phyloP scores from a whole-genome alignment of 2,113 vertebrate genomes.

The Anarrhichthys ocellatus region DNA sequence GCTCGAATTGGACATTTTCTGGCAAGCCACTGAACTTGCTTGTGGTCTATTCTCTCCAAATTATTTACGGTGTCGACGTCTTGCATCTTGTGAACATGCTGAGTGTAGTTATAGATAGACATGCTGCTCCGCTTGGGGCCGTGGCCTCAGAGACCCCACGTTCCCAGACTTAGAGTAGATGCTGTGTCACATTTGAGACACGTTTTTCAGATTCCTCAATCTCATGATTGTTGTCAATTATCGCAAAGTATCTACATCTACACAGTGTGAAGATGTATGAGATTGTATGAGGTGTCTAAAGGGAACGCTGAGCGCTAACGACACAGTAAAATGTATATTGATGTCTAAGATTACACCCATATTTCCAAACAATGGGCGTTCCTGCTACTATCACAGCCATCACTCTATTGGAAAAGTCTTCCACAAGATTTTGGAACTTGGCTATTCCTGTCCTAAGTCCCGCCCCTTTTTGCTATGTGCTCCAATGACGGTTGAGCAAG shows the following conservation, averaged over 20 bases:
- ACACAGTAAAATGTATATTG: too few species aligned
- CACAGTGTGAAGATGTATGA: too few species aligned
- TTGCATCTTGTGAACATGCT: slow-evolving; percentile 12
- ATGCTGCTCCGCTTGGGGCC: neutral
- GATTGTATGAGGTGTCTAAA: too few species aligned
- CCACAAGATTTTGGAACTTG: too few species aligned
- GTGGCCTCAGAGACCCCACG: neutral
- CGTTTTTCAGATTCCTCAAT: neutral
- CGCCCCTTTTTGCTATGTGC: too few species aligned
- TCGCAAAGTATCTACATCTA: neutral
- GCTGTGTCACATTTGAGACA: neutral
- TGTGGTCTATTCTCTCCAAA: slow-evolving; percentile 40
- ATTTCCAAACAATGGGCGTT: too few species aligned
- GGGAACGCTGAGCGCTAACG: too few species aligned
- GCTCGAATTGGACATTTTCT: slow-evolving; percentile 49
- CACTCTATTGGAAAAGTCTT: too few species aligned
- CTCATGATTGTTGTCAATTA: neutral
- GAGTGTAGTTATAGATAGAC: neutral
- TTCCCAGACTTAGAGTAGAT: neutral
- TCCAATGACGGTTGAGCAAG: too few species aligned
- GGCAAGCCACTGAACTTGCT: slow-evolving; percentile 27
- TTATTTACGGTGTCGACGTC: slow-evolving; percentile 56
- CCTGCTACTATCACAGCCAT: too few species aligned
- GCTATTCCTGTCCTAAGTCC: too few species aligned
- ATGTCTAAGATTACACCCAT: too few species aligned